Conservation (phyloP, 35 echinoderm and acorn worm genomes). For the Ptychodera flava region DNA sequence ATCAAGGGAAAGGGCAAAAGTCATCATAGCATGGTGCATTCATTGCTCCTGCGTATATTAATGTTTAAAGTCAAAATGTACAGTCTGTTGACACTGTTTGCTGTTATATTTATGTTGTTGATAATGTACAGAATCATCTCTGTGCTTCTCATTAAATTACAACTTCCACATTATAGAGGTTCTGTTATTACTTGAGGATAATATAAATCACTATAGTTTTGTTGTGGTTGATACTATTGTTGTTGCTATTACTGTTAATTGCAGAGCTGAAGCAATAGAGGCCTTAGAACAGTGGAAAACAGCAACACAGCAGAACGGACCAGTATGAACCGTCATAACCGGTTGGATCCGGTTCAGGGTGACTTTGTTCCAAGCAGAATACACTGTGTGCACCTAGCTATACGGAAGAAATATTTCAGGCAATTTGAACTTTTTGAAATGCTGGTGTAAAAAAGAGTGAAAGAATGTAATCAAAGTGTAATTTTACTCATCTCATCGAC, state of each 20-base stretch:
- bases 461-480: no score
- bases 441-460: no score
- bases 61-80: no score
- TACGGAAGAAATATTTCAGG: no score
- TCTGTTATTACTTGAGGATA: not conserved
- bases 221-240: not conserved
- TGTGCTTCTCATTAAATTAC: not conserved
- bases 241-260: not conserved
- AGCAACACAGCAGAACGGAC: not conserved
- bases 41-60: no score
- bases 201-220: not conserved
- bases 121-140: not conserved
- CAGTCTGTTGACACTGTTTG: no score
- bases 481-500: no score
- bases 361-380: not conserved
- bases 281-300: not conserved
- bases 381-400: no score
- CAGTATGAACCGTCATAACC: not conserved
- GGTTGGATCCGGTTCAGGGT: not conserved
- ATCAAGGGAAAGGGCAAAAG: not conserved
- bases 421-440: no score
- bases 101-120: no score
- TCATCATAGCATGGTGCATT: not conserved
- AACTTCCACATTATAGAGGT: not conserved
- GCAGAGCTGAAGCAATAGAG: not conserved